These are phyloP conservation scores for Temnothorax ravouxi DNA, from an alignment of 2,888 invertebrate species.

Conservation along the genomic window DNA sequence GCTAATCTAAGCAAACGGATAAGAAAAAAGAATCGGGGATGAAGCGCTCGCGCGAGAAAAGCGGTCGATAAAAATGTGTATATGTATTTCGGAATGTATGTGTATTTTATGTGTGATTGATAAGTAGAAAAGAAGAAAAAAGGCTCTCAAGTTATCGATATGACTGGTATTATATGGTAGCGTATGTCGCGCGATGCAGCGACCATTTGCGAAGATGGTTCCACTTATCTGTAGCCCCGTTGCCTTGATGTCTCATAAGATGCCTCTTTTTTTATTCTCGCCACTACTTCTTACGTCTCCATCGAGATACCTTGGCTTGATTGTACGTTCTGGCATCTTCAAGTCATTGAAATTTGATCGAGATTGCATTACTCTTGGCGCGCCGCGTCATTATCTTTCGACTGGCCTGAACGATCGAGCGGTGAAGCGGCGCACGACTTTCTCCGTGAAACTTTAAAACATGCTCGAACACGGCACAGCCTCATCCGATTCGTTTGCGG, in stretches of 20 bases:
- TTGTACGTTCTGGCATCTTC: conserved; percentile 39
- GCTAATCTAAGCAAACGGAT: neutral
- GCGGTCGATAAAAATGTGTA: neutral
- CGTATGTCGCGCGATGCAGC: conserved; percentile 8
- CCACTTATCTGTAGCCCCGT: neutral
- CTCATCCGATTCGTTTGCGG: neutral
- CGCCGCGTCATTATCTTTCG: conserved; percentile 22
- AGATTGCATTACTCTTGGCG: conserved; percentile 57
- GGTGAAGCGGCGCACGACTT: conserved; percentile 19
- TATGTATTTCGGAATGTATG: neutral
- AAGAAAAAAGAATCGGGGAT: neutral
- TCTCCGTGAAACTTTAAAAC: conserved; percentile 37
- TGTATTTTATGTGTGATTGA: neutral
- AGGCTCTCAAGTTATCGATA: conserved; percentile 15
- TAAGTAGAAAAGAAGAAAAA: conserved; percentile 12
- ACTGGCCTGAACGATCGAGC: neutral
- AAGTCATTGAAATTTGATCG: conserved; percentile 58
- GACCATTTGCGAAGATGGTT: conserved; percentile 56
- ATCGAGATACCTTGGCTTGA: conserved; percentile 15
- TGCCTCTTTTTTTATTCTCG: neutral
- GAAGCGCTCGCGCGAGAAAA: neutral
- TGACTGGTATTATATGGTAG: conserved; percentile 32
- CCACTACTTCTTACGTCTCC: conserved; percentile 9
- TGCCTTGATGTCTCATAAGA: neutral
- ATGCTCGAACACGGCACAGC: neutral